Base-by-base conservation (phyloP, 2,113 vertebrate species). In the Scalopus aquaticus region DNA sequence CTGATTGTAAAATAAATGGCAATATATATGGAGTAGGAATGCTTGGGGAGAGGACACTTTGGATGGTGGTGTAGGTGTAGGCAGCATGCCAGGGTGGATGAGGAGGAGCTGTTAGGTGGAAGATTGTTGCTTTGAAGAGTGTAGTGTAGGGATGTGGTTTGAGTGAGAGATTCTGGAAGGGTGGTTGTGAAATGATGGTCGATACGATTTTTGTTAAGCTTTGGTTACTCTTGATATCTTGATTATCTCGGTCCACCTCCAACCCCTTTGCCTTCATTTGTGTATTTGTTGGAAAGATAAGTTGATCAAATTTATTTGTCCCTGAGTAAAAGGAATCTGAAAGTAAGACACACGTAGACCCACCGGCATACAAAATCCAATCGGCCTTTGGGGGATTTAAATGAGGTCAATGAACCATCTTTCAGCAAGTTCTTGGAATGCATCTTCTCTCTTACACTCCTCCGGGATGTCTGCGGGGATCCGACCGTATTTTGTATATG, bases 381-480 rank as follows among this genome's bases (percentile, higher is more conserved):
- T 69, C 30, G n/a, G 96, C 90, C 95, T 97, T 93, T 92, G 89
- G 97, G 95, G 84, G 96, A 95, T 97, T 88, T 95, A 91, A 98
- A 96, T 95, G 97, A 98, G 98, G 97, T 97, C 97, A 96, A 56
- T 90, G 81, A 97, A 94, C 64, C 93, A 30, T 80, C 91, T 96
- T 96, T 97, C 94, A 94, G 96, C 96, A 94, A 94, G 97, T 97
- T 96, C 97, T 96, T 94, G 96, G 93, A 97, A 96, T 97, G 92
- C 82, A 95, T 92, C 60, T 92, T 93, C 77, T 80, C 78, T 94
- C 70, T 64, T 78, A 49, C 44, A 42, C 54, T 91, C 90, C 84
- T 88, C 81, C 13, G 62, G 83, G 88, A 60, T 88, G 42, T 49
- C 39, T 64, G 24, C 77, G 42, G 46, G 69, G 76, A 87, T 46